A percentile compares a stretch with the other conserved stretches of the same genome.
These are phyloP conservation scores for Australoheros scitulus DNA, from an alignment of 2,113 vertebrate species.

Conservation along the genomic window DNA sequence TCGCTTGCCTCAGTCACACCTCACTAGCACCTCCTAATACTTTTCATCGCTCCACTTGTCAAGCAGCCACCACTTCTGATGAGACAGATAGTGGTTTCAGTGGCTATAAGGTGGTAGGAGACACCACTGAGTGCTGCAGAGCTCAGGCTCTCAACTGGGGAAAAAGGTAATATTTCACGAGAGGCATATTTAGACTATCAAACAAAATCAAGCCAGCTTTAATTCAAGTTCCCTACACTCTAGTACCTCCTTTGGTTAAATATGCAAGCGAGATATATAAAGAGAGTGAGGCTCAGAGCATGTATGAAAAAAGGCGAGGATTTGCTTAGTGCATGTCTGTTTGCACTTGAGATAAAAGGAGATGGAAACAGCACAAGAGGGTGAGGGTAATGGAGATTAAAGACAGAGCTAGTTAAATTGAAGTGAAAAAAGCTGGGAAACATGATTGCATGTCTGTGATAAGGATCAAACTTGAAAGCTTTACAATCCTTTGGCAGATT, in stretches of 20 bases:
- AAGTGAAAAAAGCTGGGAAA: slow-evolving; percentile 34
- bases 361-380: slow-evolving; percentile 18
- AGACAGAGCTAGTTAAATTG: slow-evolving; percentile 40
- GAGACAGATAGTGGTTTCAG: slow-evolving; percentile 62
- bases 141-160: slow-evolving; percentile 35
- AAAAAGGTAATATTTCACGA: slow-evolving; percentile 61
- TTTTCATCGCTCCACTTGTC: slow-evolving; percentile 59
- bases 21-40: slow-evolving; percentile 61
- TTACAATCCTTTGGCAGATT: slow-evolving; percentile 54
- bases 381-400: slow-evolving; percentile 44
- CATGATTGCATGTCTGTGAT: slow-evolving; percentile 54
- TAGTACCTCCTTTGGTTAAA: slow-evolving; percentile 44
- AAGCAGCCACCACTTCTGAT: slow-evolving; percentile 59
- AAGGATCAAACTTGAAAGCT: slow-evolving; percentile 55
- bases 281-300: slow-evolving; percentile 36
- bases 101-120: slow-evolving; percentile 47
- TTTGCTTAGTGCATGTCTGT: slow-evolving; percentile 53
- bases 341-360: slow-evolving; percentile 54
- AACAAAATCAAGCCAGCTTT: slow-evolving; percentile 68
- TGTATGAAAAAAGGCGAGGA: slow-evolving; percentile 40
- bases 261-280: slow-evolving; percentile 27
- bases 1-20: slow-evolving; percentile 58
- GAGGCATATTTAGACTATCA: slow-evolving; percentile 73
- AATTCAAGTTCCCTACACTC: slow-evolving; percentile 54
- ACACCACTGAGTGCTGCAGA: slow-evolving; percentile 48